A percentile compares a stretch with the other conserved stretches of the same genome.
Evolutionary conservation across 2,113 vertebrate species (phyloP).

Genomic region (Haemorhous mexicanus): DNA sequence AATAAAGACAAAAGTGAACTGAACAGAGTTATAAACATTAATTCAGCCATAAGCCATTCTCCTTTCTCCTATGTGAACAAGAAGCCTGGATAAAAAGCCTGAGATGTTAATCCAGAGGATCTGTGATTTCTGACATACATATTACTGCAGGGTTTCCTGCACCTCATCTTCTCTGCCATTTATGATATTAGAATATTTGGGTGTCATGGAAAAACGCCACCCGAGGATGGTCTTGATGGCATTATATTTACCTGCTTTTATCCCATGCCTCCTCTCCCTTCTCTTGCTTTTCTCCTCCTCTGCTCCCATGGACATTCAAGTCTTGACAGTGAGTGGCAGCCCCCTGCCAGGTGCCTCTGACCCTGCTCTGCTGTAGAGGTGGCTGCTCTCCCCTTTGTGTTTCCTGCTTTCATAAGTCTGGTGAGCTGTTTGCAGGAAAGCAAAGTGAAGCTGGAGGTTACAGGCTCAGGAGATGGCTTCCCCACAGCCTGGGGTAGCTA

Average conservation of each 20-base stretch:
- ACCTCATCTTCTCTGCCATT: not conserved
- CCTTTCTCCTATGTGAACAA: not conserved
- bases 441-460: not conserved
- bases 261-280: not conserved
- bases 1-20: not conserved
- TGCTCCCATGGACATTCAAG: not conserved
- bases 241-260: not conserved
- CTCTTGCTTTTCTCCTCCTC: not conserved
- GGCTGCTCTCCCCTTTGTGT: not conserved
- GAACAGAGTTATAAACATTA: not conserved
- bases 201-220: not conserved
- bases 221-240: not conserved
- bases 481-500: rapidly evolving
- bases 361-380: rapidly evolving
- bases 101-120: not conserved
- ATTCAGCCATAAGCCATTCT: not conserved
- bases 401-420: not conserved
- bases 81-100: not conserved
- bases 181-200: not conserved
- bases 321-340: not conserved
- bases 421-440: not conserved
- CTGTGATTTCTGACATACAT: not conserved
- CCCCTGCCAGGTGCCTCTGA: not conserved
- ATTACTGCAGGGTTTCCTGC: not conserved
- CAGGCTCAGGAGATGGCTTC: not conserved